phyloP scores from a whole-genome alignment of 2,888 invertebrate genomes.

The Exephanes ischioxanthus region DNA sequence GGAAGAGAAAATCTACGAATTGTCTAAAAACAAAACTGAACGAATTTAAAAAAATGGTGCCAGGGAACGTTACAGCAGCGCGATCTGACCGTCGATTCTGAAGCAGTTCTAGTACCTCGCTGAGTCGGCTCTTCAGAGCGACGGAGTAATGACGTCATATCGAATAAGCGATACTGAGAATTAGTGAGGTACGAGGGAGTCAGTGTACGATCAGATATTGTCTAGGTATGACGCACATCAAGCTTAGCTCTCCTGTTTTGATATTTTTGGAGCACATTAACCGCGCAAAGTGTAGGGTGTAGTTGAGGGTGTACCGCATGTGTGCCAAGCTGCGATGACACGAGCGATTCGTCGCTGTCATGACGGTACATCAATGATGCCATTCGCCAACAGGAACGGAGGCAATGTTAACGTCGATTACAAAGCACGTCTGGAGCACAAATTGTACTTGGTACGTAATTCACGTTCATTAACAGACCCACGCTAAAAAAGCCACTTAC shows the following conservation, averaged over 20 bases:
- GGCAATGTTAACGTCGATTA: conserved; percentile 85
- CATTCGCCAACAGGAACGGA: conserved; percentile 79
- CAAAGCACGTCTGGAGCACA: conserved; percentile 88
- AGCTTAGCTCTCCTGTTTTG: neutral
- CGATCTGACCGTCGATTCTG: conserved; percentile 25
- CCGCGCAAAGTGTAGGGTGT: neutral
- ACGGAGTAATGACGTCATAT: conserved; percentile 37
- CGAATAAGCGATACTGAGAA: neutral
- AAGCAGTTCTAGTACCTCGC: neutral
- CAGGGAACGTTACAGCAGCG: conserved; percentile 27
- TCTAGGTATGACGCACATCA: conserved; percentile 16
- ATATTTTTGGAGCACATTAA: conserved; percentile 12
- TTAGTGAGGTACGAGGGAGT: conserved; percentile 18
- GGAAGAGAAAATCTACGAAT: neutral
- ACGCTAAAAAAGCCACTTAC: neutral
- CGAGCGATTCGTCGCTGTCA: conserved; percentile 74
- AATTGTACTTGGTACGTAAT: conserved; percentile 87
- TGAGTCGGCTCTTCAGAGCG: conserved; percentile 31
- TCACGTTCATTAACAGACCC: conserved; percentile 63
- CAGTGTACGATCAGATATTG: conserved; percentile 48
- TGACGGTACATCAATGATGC: conserved; percentile 80
- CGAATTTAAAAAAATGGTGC: neutral
- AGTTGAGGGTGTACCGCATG: conserved; percentile 39
- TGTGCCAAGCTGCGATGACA: conserved; percentile 61
- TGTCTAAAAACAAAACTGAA: neutral